These are phyloP conservation scores for Euphonia xanthogaster DNA, from an alignment of 2,797 vertebrate species.

Conservation along the genomic window DNA sequence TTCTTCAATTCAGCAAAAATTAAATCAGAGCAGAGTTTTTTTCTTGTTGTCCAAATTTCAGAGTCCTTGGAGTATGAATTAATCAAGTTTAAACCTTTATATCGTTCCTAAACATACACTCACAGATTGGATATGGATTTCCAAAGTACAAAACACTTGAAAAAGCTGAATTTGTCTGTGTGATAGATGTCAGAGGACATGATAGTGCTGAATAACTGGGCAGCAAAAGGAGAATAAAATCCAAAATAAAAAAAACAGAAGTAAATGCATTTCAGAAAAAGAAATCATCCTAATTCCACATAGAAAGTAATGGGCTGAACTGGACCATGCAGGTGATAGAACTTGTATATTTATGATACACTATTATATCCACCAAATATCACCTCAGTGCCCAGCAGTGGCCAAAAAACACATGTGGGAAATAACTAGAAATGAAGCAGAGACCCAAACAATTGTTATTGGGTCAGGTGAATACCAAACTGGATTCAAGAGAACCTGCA, in stretches of 20 bases:
- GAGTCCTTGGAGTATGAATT: not conserved
- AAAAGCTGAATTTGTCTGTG: fast-evolving
- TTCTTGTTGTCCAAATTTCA: not conserved
- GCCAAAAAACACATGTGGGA: not conserved
- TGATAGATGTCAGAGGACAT: no score
- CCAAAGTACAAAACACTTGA: not conserved
- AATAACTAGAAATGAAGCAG: not conserved
- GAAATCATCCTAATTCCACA: not conserved
- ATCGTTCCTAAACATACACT: not conserved
- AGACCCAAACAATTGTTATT: not conserved
- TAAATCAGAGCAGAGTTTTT: not conserved
- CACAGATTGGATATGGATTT: not conserved
- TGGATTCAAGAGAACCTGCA: not conserved
- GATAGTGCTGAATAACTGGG: not conserved
- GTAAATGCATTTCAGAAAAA: not conserved
- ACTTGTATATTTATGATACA: not conserved
- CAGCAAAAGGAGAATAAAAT: not conserved
- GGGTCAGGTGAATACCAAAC: not conserved
- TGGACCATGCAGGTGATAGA: not conserved
- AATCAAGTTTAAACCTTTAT: not conserved
- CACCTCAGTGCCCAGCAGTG: not conserved
- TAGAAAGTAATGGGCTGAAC: not conserved
- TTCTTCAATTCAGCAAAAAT: not conserved
- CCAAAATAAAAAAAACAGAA: not conserved
- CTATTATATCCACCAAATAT: not conserved